Conservation (phyloP, 1,140 invertebrate genomes). For the Drosophila ficusphila region DNA sequence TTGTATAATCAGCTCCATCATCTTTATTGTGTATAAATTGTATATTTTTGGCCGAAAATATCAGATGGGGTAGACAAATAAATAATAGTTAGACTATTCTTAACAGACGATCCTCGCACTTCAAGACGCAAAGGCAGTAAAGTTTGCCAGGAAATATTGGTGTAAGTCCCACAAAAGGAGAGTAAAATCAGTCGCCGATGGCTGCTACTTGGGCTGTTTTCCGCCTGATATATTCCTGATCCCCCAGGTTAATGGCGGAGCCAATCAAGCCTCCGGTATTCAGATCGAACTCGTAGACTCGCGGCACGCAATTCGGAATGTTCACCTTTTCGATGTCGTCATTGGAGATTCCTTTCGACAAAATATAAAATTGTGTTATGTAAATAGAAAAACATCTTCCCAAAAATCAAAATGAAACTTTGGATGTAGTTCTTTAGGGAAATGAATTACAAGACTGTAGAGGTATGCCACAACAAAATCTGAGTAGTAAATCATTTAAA, state of each 20-base stretch:
- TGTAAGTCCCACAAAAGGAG: slow-evolving; percentile 19
- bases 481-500: no score
- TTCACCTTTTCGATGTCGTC: slow-evolving; percentile 88
- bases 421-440: no score
- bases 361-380: not conserved
- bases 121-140: not conserved
- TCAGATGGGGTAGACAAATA: slow-evolving; percentile 24
- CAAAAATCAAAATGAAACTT: no score
- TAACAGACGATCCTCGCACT: not conserved
- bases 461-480: no score
- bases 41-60: slow-evolving; percentile 49
- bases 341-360: slow-evolving; percentile 86
- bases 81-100: slow-evolving; percentile 19
- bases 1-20: no score
- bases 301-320: slow-evolving; percentile 90
- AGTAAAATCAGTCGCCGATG: slow-evolving; percentile 61
- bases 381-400: no score
- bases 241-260: slow-evolving; percentile 87
- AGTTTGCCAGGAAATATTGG: not conserved
- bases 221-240: slow-evolving; percentile 87
- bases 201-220: slow-evolving; percentile 85
- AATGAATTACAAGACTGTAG: no score
- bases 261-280: slow-evolving; percentile 86
- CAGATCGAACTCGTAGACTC: slow-evolving; percentile 88
- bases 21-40: slow-evolving; percentile 7